Conservation (phyloP, 2,113 vertebrate genomes). For the Oplegnathus fasciatus region DNA sequence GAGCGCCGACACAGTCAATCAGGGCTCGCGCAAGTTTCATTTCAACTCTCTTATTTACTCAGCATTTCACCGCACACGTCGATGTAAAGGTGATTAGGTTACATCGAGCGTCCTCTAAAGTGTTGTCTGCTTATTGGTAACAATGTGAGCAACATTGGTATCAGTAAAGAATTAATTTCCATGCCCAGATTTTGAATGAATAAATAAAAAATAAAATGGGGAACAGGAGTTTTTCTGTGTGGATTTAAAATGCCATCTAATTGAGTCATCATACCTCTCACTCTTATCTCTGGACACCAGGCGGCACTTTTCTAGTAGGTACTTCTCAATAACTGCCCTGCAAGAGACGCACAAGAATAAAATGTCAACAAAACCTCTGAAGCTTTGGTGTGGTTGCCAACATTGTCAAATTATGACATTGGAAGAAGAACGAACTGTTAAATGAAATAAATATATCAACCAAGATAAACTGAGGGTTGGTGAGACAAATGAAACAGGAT, state of each 20-base stretch:
- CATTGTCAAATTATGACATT: background rate
- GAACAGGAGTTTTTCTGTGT: background rate
- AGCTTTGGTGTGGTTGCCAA: background rate
- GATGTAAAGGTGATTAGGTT: background rate
- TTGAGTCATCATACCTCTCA: slow-evolving; percentile 87
- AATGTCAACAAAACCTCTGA: background rate
- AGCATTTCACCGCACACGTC: background rate
- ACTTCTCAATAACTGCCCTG: slow-evolving; percentile 96
- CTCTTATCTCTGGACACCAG: slow-evolving; percentile 92
- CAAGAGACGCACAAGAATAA: slow-evolving; percentile 27
- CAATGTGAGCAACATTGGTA: background rate
- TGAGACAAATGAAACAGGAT: background rate
- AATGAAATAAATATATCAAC: background rate
- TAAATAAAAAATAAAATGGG: background rate
- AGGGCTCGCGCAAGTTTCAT: background rate
- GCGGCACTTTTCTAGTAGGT: slow-evolving; percentile 95
- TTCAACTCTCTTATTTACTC: background rate
- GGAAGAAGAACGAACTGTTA: background rate
- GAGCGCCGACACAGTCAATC: background rate
- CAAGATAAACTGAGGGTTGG: background rate
- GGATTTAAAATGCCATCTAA: background rate
- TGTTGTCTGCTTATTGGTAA: background rate
- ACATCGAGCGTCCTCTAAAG: background rate
- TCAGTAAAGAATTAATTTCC: background rate
- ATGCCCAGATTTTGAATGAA: background rate